Percentiles rank a stretch among this genome's conserved stretches.
Conservation (phyloP, 2,113 vertebrate genomes). For the Coturnix japonica region DNA sequence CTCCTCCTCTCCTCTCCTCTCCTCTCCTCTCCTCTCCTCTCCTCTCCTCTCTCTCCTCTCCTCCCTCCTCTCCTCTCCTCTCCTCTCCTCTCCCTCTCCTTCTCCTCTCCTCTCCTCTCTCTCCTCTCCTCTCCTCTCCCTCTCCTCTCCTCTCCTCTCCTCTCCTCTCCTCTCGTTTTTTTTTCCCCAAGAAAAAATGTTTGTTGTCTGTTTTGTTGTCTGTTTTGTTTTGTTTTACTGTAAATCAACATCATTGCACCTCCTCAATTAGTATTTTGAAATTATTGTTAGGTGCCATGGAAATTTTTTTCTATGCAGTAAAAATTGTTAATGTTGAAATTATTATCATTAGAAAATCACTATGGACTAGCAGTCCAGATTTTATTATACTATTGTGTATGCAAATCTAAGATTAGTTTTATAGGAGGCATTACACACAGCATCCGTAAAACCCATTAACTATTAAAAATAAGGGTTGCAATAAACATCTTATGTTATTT, state of each 20-base stretch:
- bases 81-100: too few relatives aligned
- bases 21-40: too few relatives aligned
- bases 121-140: too few relatives aligned
- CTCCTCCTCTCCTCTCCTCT: neutral
- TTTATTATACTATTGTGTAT: conserved; percentile 18
- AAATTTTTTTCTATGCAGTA: conserved; percentile 9
- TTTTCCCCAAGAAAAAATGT: too few relatives aligned
- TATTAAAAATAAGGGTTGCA: conserved; percentile 30
- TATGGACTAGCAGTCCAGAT: neutral
- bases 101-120: neutral
- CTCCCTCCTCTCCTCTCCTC: too few relatives aligned
- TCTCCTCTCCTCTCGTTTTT: too few relatives aligned
- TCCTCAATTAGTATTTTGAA: neutral
- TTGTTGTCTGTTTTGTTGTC: neutral
- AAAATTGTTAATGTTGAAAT: conserved; percentile 56
- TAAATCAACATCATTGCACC: conserved; percentile 21
- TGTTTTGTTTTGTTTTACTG: neutral
- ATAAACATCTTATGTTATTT: conserved; percentile 29
- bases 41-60: too few relatives aligned
- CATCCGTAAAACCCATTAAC: neutral
- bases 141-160: too few relatives aligned
- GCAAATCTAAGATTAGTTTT: conserved; percentile 40
- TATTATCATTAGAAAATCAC: conserved; percentile 33
- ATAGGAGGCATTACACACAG: neutral
- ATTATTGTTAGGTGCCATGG: neutral